Base-by-base conservation (phyloP, 1,140 invertebrate genomes). In the Aphaenogaster ashmeadi region DNA sequence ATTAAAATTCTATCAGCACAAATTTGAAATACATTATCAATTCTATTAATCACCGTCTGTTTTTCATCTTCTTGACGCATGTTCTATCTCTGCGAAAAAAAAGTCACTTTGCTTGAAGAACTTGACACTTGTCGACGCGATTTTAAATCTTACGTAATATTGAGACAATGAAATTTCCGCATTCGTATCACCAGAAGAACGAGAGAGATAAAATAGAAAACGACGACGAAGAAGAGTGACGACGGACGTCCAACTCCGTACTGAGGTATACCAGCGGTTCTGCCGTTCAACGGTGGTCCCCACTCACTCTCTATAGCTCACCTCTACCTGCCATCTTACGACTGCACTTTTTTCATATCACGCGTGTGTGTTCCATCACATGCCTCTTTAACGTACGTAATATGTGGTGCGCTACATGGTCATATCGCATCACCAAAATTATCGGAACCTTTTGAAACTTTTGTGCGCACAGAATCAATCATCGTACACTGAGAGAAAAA, bases 211-310 rank as follows among this genome's bases (percentile, higher is more conserved):
- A 56, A 52, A 36, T 6, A 50, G 36, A 27, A 18, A 54, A 11
- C 11, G 9, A 64, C 7, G 11, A 41, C 6, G 44, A 18, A 11
- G 54, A 83, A 74, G 66, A 72, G 47, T 54, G 47, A 77, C 84
- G 77, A 67, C 56, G 66, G 27, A 83, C 88, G 72, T 90, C 77
- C 64, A 72, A 79, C 71, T 89, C 88, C 72, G 47, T 64, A 90
- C 89, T 90, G 85, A 89, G 74, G 41, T 74, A 66, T 78, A 79
- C 27, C 72, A 60, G 52, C 38, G 36, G 44, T 67, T 52, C 83
- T 88, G 21, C 75, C 54, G 66, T 50, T 47, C 47, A 27, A 89
- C 89, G 52, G 58, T 71, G 66, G 27, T 47, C 67, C 83, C 89
- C 87, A 86, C 89, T 77, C 54, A n/a, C 13, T 38, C n/a, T 67